These are phyloP conservation scores for Dromius quadrimaculatus DNA, from an alignment of 2,888 invertebrate genomes.

Conservation along the genomic window DNA sequence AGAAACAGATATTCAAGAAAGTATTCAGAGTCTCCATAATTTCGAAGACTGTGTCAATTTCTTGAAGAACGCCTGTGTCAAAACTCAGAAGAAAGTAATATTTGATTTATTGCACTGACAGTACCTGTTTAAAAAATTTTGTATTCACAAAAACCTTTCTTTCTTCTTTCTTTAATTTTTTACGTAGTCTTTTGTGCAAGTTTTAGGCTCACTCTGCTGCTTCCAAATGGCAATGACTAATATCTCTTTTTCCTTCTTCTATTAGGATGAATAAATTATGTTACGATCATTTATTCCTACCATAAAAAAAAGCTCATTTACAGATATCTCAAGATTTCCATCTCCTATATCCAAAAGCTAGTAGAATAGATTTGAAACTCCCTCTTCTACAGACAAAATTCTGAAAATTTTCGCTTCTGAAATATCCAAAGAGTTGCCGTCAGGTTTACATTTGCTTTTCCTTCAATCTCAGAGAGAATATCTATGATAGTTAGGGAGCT, in stretches of 20 bases:
- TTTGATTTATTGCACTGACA: no score
- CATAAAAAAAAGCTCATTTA: neutral
- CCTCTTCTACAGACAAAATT: neutral
- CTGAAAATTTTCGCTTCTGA: neutral
- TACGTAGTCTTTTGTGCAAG: no score
- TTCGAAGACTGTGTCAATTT: neutral
- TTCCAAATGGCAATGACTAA: no score
- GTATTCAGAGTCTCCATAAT: neutral
- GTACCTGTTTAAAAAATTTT: no score
- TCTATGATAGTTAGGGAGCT: no score
- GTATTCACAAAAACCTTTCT: no score
- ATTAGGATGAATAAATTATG: neutral
- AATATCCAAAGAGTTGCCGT: constrained; percentile 1
- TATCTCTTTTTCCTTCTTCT: neutral
- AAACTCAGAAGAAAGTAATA: neutral
- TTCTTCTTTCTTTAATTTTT: no score
- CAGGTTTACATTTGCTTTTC: no score
- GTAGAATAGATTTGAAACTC: neutral
- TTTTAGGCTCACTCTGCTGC: neutral
- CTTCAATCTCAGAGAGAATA: no score
- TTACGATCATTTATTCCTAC: neutral
- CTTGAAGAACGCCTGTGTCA: neutral
- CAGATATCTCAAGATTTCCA: neutral
- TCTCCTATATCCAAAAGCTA: neutral
- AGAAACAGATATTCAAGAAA: no score